Evolutionary conservation across 53 echinoderm and acorn worm genomes (phyloP).

Genomic region (Echinarachnius parma): DNA sequence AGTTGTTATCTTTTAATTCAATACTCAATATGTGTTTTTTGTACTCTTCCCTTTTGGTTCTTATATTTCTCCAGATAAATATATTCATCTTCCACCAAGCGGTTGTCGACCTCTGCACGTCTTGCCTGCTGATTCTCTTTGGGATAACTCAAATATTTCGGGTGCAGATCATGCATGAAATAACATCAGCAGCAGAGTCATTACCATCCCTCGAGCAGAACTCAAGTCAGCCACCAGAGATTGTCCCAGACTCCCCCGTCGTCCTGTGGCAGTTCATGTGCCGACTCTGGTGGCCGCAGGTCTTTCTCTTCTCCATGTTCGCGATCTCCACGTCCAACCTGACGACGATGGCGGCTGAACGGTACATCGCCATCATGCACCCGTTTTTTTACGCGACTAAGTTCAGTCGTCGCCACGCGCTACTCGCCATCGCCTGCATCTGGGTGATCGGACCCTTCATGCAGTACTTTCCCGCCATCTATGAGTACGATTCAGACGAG

Average conservation of each 20-base stretch:
- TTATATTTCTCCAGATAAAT: conserved; percentile 38
- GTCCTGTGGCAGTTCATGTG: conserved; percentile 67
- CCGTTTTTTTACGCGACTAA: conserved; percentile 59
- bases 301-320: conserved; percentile 74
- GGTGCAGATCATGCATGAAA: conserved; percentile 10
- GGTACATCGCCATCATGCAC: conserved; percentile 72
- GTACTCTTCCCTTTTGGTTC: not conserved
- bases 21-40: too few species aligned
- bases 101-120: conserved; percentile 67
- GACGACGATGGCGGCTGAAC: conserved; percentile 71
- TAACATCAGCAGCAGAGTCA: not conserved
- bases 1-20: too few species aligned
- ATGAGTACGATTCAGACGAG: conserved; percentile 55
- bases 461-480: conserved; percentile 74
- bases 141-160: conserved; percentile 32
- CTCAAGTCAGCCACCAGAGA: too few species aligned
- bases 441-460: conserved; percentile 71
- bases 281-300: conserved; percentile 78
- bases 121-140: conserved; percentile 64
- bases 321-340: conserved; percentile 88
- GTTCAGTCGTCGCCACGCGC: conserved; percentile 54
- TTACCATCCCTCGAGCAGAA: not conserved
- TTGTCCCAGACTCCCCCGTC: conserved; percentile 6
- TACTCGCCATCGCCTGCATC: conserved; percentile 36
- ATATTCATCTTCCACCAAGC: conserved; percentile 86